phyloP scores from a whole-genome alignment of 2,113 vertebrate genomes.

The Pogonocichla stellata region DNA sequence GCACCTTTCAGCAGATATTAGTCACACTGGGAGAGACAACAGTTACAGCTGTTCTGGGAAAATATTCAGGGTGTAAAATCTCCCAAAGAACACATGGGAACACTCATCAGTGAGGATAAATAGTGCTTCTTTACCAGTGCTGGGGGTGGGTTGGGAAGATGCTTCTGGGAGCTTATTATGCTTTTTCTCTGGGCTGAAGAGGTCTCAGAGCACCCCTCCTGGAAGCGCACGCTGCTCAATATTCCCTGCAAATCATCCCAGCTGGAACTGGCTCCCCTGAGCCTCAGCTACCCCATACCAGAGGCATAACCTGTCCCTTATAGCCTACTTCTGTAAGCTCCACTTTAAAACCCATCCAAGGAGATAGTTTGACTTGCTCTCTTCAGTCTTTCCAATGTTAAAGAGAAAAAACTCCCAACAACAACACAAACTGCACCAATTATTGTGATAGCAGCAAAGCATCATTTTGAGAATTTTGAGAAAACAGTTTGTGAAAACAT shows the following conservation, averaged over 20 bases:
- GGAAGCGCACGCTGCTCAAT: background rate
- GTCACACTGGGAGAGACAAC: conserved; percentile 66
- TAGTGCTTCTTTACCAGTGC: background rate
- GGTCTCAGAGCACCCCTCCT: background rate
- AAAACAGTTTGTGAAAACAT: conserved; percentile 2
- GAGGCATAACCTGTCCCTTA: background rate
- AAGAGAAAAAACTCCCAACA: background rate
- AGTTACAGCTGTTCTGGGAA: conserved; percentile 69
- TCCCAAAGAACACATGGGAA: background rate
- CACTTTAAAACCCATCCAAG: background rate
- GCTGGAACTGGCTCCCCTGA: background rate
- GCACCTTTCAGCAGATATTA: conserved; percentile 76
- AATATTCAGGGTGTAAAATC: background rate
- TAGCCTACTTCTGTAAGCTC: background rate
- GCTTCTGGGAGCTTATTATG: background rate
- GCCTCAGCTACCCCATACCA: background rate
- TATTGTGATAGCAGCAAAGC: background rate
- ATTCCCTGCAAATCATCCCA: background rate
- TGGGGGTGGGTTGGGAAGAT: background rate
- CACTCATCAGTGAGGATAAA: background rate
- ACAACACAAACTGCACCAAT: fast-evolving
- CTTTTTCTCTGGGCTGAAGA: background rate
- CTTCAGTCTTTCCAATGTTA: background rate
- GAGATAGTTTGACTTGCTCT: background rate
- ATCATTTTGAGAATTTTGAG: background rate